Base-by-base conservation (phyloP, 2,888 invertebrate genomes). In the Octodonta nipae region DNA sequence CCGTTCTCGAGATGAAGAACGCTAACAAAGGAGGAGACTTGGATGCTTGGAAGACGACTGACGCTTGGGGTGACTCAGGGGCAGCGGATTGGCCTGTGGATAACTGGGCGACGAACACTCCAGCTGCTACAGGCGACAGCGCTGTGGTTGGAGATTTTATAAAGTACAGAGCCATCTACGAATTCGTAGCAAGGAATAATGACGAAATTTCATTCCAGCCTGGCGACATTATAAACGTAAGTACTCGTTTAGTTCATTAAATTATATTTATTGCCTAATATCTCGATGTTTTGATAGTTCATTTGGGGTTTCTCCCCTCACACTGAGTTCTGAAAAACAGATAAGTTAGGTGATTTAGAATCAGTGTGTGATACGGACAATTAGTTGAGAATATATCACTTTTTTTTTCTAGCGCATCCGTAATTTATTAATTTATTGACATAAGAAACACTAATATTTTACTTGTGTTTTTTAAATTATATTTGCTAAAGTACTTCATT, bases 161-260 rank as follows among this genome's bases (percentile, higher is more conserved):
- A 25, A 78, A 80, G 55, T 93, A 89, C 66, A 74, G 87, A 33
- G 93, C 92, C 11, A 68, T 96, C 28, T 98, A 88, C 57, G 89
- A 91, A 58, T 98, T 98, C 64, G 78, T 77, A 6, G 89, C 93
- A 0, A 70, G 95, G 31, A 91, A 89, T 46, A 70, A 71, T 0
- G 98, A 96, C 61, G 96, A 98, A 59, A 74, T 96, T 16, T 83
- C 86, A 12, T 78, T 96, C 50, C 80, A 84, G 59, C 88, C 92
- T 1, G 96, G 95, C 1, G 96, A 96, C 58, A 73, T 88, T 55
- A 86, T 98, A 37, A 66, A 75, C 62, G 83, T 82, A 58, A 70
- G 69, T 54, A n/a, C n/a, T n/a, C n/a, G n/a, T n/a, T n/a, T 11
- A 8, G 11, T 3, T 24, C 6, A 26, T 15, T 24, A 15, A 12